Conservation (phyloP, 2,797 vertebrate genomes). For the Argya squamiceps region DNA sequence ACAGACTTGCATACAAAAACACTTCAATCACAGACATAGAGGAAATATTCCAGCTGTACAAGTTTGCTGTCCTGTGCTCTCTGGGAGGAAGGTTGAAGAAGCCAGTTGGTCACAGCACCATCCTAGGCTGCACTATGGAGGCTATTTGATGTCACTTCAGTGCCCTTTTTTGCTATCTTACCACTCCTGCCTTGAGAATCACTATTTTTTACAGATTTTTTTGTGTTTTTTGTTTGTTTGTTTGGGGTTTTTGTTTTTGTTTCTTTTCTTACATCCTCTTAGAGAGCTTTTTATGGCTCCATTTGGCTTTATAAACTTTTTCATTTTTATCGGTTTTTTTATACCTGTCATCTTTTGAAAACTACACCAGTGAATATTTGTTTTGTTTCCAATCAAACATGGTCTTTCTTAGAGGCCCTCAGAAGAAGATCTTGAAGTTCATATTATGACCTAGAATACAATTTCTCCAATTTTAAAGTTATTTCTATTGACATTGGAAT, state of each 20-base stretch:
- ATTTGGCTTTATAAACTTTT: not conserved
- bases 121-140: rapidly evolving
- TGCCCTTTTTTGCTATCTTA: not conserved
- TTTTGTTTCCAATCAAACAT: not conserved
- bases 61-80: not conserved
- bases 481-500: not conserved
- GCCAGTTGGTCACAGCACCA: rapidly evolving
- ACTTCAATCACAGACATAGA: not conserved
- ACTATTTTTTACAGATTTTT: not conserved
- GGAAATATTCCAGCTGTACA: not conserved
- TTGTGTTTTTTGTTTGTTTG: not conserved
- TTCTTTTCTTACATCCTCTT: not conserved
- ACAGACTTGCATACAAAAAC: not conserved
- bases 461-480: not conserved
- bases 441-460: not conserved
- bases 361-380: not conserved
- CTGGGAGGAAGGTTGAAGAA: rapidly evolving
- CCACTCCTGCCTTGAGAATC: not conserved
- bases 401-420: not conserved
- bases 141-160: not conserved
- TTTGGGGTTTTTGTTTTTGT: not conserved
- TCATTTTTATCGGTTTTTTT: not conserved
- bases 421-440: not conserved
- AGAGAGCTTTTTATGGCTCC: not conserved
- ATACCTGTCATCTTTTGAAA: not conserved